Evolutionary conservation across 2,888 invertebrate species (phyloP), one percentile per base, ranked within the genome.

Genomic region (Lochmaea capreae): DNA sequence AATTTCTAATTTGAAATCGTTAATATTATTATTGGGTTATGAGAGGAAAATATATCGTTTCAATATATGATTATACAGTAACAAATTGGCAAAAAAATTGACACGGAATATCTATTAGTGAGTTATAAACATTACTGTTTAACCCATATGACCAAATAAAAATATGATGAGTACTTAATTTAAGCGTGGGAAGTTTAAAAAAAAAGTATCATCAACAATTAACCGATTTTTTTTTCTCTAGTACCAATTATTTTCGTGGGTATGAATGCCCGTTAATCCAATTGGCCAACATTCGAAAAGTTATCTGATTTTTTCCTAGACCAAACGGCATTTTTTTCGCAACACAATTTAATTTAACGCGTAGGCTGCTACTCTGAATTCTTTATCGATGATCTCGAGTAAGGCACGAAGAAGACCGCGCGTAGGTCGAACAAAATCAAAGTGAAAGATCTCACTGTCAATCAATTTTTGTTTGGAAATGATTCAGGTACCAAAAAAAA

Each of bases 381-480:
- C n/a, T 39, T 61, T 61, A 61, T 61, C 61, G n/a, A 39, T 33
- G 33, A 33, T 8, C 33, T 61, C 39, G 12, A 14, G 39, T 61
- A 61, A 33, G 39, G 39, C 62, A 39, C 62, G 43, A 63, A 63
- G 43, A 42, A 43, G 43, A 58, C 1, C 39, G 18, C 22, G 67
- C 49, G 49, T 58, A 67, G 57, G 22, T 14, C n/a, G 67, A 39
- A 67, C 16, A 46, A 57, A 57, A 42, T 67, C 11, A 16, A 54
- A 54, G 54, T 18, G 18, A 54, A 54, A 18, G 16, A 18, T 8
- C 2, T 12, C 52, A n/a, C 18, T 1, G 54, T 54, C 54, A 18
- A 54, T 54, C 54, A 18, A 43, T 10, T 43, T 10, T 43, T 26
- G 26, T 26, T 26, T 26, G 26, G 26, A 26, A 3, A 26, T 26